Conservation (phyloP, 2,797 vertebrate species). For the Mus caroli region DNA sequence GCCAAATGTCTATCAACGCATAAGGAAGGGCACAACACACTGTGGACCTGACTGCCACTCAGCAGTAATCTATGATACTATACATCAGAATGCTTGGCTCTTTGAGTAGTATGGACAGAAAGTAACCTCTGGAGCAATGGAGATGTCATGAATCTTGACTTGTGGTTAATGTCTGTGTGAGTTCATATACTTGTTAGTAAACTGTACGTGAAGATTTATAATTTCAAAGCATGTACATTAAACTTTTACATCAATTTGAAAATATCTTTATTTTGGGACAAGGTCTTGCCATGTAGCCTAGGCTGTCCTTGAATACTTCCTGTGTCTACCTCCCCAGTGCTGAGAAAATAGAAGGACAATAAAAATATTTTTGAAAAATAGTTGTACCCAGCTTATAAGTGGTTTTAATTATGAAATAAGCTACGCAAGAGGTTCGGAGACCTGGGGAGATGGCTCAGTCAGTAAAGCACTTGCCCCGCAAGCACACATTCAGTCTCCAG, state of each 20-base stretch:
- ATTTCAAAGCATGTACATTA: slow-evolving; percentile 36
- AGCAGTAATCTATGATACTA: background rate
- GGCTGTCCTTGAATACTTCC: background rate
- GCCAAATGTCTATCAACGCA: background rate
- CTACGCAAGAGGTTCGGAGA: background rate
- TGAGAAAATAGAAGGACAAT: background rate
- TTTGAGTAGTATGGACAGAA: background rate
- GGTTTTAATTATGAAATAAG: slow-evolving; percentile 34
- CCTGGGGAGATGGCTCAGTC: background rate
- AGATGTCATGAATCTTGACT: background rate
- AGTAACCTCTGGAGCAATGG: background rate
- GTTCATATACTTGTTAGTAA: background rate
- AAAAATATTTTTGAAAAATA: slow-evolving; percentile 65
- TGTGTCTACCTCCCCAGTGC: background rate
- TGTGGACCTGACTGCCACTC: background rate
- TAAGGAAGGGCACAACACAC: slow-evolving; percentile 26
- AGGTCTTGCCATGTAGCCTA: background rate
- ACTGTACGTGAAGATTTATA: background rate
- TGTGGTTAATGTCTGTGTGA: background rate
- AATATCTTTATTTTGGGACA: background rate
- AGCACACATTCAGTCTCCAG: background rate
- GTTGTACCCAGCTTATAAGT: background rate
- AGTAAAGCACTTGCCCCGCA: background rate
- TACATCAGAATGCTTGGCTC: slow-evolving; percentile 17
- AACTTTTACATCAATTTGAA: slow-evolving; percentile 27